These are phyloP conservation scores for Oscheius sp. DNA, from an alignment of 2,888 invertebrate species.

Conservation along the genomic window DNA sequence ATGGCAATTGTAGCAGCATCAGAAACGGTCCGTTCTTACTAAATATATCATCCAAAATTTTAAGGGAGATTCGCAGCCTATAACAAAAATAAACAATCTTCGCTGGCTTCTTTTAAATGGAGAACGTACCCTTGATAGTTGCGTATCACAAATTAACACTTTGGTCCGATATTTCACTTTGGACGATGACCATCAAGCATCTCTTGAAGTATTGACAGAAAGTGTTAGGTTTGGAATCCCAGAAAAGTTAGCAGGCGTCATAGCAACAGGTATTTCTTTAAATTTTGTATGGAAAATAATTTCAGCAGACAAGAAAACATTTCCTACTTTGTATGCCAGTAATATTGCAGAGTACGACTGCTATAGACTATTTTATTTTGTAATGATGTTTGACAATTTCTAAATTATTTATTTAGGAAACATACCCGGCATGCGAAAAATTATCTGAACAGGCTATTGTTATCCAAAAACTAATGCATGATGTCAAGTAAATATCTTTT, in stretches of 20 bases:
- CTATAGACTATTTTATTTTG: conserved; percentile 21
- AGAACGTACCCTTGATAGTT: conserved; percentile 23
- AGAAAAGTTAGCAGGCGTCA: background rate
- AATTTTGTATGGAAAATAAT: background rate
- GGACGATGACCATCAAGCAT: conserved; percentile 17
- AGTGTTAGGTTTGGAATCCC: background rate
- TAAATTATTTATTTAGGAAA: conserved; percentile 1
- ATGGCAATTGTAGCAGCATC: conserved; percentile 22
- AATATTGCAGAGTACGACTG: conserved; percentile 30
- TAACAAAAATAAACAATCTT: conserved; percentile 16
- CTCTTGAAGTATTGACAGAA: background rate
- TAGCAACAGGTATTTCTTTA: background rate
- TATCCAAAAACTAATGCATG: background rate
- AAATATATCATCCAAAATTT: background rate
- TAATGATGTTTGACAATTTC: background rate
- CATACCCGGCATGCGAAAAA: conserved; percentile 14
- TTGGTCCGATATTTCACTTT: conserved; percentile 35
- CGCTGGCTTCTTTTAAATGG: conserved; percentile 36
- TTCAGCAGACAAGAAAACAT: conserved; percentile 8
- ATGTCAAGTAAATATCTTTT: conserved; percentile 6
- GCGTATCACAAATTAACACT: conserved; percentile 24
- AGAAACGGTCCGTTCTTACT: conserved; percentile 17
- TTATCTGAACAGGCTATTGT: conserved; percentile 19
- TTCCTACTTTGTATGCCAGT: background rate
- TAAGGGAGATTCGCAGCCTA: conserved; percentile 3